Base-by-base conservation (phyloP, 2,113 vertebrate species). In the Dromas ardeola region DNA sequence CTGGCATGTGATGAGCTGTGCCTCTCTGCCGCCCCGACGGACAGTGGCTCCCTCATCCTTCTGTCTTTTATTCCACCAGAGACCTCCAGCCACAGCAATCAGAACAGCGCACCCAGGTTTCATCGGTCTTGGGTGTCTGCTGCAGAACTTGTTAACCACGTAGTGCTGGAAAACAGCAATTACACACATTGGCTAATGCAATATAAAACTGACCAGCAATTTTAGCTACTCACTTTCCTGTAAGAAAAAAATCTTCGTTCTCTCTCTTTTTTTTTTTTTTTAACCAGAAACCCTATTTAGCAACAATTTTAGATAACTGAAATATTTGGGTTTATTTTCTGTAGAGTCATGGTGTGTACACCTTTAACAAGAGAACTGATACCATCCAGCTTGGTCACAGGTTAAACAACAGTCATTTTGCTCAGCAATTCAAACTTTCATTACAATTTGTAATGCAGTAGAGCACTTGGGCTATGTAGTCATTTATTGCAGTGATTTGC, bases 401-500 rank as follows among this genome's bases (percentile, higher is more conserved):
- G 90, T 97, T 96, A 96, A 96, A 90, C 62, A 77, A 90, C 52
- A 95, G 85, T 85, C 80, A 82, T 95, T 96, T 96, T 96, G 91
- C 95, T 97, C 81, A 80, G 95, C 82, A 92, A 93, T 93, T 95
- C 94, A 82, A 90, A 81, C 88, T 94, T 94, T 81, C 81, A 91
- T 92, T 95, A 82, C 91, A 90, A 97, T 97, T 95, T 92, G 86
- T 97, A 95, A 84, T 95, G 93, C 96, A 93, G 93, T 55, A 89
- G 94, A 94, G 91, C 71, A 89, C 92, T 67, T 94, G 94, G 96
- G 90, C 94, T 96, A 63, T 96, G 95, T 94, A 97, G 95, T 85
- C 94, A 95, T 94, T 95, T 98, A 98, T 97, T 97, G 97, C 94
- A 96, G 93, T 93, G 96, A 90, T 94, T 97, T 93, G 92, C 96